Percentiles rank a stretch among this genome's conserved stretches.
These are phyloP conservation scores for Pseudomugil tenellus DNA, from an alignment of 2,797 vertebrate species.

Conservation along the genomic window DNA sequence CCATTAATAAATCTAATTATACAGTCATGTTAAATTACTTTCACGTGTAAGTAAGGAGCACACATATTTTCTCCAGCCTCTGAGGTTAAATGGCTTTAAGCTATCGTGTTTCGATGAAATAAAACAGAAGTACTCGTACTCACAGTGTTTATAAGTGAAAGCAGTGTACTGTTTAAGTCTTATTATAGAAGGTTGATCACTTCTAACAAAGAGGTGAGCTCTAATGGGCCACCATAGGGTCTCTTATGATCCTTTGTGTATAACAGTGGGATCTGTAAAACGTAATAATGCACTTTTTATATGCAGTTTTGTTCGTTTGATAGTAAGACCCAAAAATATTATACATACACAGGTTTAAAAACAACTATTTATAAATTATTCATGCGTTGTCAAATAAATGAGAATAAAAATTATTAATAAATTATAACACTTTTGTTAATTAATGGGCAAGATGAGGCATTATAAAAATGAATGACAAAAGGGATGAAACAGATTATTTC, in stretches of 20 bases:
- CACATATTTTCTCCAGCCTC: slow-evolving; percentile 1
- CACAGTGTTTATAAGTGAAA: neutral
- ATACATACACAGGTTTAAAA: neutral
- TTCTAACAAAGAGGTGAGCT: too few species aligned
- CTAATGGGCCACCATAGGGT: too few species aligned
- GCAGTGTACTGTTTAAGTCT: slow-evolving; percentile 3
- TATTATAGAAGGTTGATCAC: slow-evolving; percentile 1
- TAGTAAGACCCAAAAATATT: neutral
- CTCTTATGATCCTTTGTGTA: neutral
- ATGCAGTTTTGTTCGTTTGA: neutral
- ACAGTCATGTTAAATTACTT: slow-evolving; percentile 36
- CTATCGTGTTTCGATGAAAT: neutral
- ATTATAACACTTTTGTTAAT: neutral
- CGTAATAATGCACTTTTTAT: neutral
- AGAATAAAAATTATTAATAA: neutral
- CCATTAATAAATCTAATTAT: slow-evolving; percentile 59
- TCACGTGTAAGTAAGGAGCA: neutral
- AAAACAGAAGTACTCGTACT: neutral
- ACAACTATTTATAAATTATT: neutral
- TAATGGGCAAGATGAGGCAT: neutral
- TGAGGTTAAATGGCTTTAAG: slow-evolving; percentile 12
- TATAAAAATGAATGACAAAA: neutral
- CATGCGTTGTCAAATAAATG: neutral
- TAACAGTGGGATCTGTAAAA: neutral
- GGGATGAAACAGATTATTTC: neutral